Base-by-base conservation (phyloP, 2,797 vertebrate species). In the Pempheris klunzingeri region DNA sequence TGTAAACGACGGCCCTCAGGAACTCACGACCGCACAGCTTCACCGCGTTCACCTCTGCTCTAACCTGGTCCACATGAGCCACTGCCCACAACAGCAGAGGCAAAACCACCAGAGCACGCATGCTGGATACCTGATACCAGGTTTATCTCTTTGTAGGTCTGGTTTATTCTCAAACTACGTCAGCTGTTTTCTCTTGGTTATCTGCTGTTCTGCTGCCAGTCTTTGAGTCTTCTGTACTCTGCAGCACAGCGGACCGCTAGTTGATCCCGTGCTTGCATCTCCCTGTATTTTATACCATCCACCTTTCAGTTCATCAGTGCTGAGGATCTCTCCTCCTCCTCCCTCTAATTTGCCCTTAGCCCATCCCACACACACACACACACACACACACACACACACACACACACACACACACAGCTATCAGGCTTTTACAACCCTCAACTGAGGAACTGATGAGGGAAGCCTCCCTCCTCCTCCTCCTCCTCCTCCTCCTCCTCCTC, bases 11-110 rank as follows among this genome's bases (percentile, higher is more conserved):
- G 0, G 95, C 95, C n/a, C 93, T 92, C 68, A 95, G 90, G 80
- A 96, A 94, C 85, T 95, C 95, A 1, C 93, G 86, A 0, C 95
- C 95, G 1, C 96, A 96, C 72, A 96, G 91, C 91, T 94, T 96
- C 76, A 96, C 91, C 0, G 86, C 77, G 59, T 76, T 92, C 78
- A 88, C 90, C 26, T 95, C 93, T 1, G 92, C 90, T 36, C 81
- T 78, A 39, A 63, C 92, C 75, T 88, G 84, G 26, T 76, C 71
- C 49, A 88, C 55, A 1, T 78, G 73, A 79, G 90, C 71, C 57
- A 80, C 73, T 30, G 88, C 78, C 38, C 91, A 93, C 81, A 95
- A 30, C 79, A 95, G 88, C 86, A 96, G 80, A 77, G 91, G 79
- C 12, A 92, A 39, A 46, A 94, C 60, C 41, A 87, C 71, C 62